These are phyloP conservation scores for Cryptus viduatorius DNA, from an alignment of 2,888 invertebrate genomes.

Conservation along the genomic window DNA sequence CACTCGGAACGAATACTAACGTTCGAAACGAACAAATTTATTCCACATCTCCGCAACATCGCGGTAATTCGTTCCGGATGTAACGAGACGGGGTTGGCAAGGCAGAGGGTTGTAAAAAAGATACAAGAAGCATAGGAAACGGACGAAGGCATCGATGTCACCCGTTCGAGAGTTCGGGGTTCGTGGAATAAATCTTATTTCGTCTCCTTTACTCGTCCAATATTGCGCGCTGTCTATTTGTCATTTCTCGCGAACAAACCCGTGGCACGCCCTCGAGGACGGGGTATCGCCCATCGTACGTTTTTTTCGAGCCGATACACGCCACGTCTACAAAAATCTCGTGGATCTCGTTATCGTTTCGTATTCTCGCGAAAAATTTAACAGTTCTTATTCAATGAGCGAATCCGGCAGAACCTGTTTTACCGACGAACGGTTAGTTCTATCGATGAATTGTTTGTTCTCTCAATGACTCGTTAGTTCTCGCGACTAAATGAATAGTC, in stretches of 20 bases:
- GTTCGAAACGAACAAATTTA: constrained; percentile 43
- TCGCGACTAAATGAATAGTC: too few relatives aligned
- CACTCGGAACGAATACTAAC: neutral
- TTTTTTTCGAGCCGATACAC: neutral
- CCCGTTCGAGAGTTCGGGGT: neutral
- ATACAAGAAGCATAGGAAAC: neutral
- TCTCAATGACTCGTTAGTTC: too few relatives aligned
- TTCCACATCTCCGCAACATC: constrained; percentile 39
- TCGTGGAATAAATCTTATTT: neutral
- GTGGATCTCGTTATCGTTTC: neutral
- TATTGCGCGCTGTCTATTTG: neutral
- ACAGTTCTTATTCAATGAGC: too few relatives aligned
- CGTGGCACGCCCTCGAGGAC: neutral
- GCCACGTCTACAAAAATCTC: neutral
- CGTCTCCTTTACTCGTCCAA: neutral
- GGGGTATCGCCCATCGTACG: neutral
- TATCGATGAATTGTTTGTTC: too few relatives aligned
- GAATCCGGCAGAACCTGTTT: too few relatives aligned
- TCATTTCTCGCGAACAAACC: constrained; percentile 6
- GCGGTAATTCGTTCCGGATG: constrained; percentile 63
- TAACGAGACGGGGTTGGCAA: constrained; percentile 37
- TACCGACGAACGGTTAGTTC: too few relatives aligned
- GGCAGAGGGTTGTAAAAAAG: constrained; percentile 6
- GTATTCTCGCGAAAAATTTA: neutral
- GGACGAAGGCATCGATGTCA: neutral